These are phyloP conservation scores for Drosophila rufa DNA, from an alignment of 1,140 invertebrate species.

Conservation along the genomic window DNA sequence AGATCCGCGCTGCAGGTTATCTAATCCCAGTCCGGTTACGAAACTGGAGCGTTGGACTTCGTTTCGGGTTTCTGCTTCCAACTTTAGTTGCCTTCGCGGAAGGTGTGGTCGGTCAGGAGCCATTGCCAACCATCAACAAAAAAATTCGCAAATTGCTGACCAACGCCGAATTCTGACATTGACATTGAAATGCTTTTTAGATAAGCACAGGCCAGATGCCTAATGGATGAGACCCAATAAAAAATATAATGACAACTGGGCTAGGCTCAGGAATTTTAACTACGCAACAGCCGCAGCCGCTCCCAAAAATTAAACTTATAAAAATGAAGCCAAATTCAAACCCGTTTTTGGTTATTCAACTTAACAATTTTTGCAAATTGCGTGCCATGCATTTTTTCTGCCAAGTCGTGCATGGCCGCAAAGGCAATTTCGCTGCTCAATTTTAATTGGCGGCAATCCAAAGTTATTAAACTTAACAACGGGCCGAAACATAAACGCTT, in stretches of 20 bases:
- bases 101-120: slow-evolving; percentile 32
- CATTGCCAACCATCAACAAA: neutral
- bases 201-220: slow-evolving; percentile 29
- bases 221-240: slow-evolving; percentile 38
- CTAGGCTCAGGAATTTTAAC: slow-evolving; percentile 56
- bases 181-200: slow-evolving; percentile 70
- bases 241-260: slow-evolving; percentile 8
- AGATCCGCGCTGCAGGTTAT: slow-evolving; percentile 52
- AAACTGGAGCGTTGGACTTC: slow-evolving; percentile 21
- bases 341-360: slow-evolving; percentile 77
- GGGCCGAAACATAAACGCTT: slow-evolving; percentile 43
- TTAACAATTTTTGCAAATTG: slow-evolving; percentile 58
- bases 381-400: slow-evolving; percentile 71
- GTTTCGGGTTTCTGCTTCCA: slow-evolving; percentile 16
- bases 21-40: slow-evolving; percentile 25
- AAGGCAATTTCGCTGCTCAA: slow-evolving; percentile 56
- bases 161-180: slow-evolving; percentile 64
- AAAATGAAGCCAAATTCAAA: slow-evolving; percentile 41
- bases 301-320: slow-evolving; percentile 40
- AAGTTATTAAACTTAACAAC: slow-evolving; percentile 79
- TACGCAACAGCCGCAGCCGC: slow-evolving; percentile 52
- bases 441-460: slow-evolving; percentile 75
- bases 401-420: slow-evolving; percentile 53
- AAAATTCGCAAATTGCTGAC: slow-evolving; percentile 18
- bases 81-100: neutral